Conservation (phyloP, 2,113 vertebrate genomes). For the Leucoraja erinaceus region DNA sequence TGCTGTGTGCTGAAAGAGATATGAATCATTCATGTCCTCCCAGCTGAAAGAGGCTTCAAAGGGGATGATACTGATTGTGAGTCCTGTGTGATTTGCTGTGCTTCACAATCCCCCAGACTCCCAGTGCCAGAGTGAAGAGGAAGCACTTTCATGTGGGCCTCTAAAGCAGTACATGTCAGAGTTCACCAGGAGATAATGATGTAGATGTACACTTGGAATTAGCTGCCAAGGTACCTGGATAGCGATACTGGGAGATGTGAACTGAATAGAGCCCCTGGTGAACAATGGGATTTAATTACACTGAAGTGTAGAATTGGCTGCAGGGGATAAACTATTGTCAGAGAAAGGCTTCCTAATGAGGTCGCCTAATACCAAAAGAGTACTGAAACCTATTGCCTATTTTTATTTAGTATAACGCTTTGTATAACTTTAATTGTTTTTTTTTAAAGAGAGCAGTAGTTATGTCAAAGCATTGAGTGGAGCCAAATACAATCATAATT, state of each 20-base stretch:
- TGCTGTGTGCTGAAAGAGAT: constrained; percentile 74
- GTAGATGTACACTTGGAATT: constrained; percentile 70
- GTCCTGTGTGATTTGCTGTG: constrained; percentile 78
- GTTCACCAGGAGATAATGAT: constrained; percentile 75
- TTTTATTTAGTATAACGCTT: constrained; percentile 37
- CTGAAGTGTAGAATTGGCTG: constrained; percentile 82
- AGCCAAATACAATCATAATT: constrained; percentile 24
- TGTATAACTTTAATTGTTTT: constrained; percentile 17
- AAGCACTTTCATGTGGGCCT: constrained; percentile 74
- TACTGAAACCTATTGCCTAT: constrained; percentile 20
- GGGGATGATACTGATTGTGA: constrained; percentile 78
- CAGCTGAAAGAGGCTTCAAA: constrained; percentile 86
- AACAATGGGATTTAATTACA: constrained; percentile 89
- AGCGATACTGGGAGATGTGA: constrained; percentile 69
- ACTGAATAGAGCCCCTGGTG: constrained; percentile 72
- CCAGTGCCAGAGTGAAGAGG: constrained; percentile 70
- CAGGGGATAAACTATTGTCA: constrained; percentile 83
- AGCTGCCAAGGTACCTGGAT: constrained; percentile 74
- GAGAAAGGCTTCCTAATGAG: constrained; percentile 80
- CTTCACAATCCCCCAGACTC: constrained; percentile 69
- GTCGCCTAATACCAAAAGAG: constrained; percentile 47
- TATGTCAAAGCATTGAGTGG: neutral
- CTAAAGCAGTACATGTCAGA: constrained; percentile 74
- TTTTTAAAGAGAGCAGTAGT: constrained; percentile 26
- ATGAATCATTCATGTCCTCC: constrained; percentile 92